Conservation (phyloP, 2,888 invertebrate species). For the Clivina fossor region DNA sequence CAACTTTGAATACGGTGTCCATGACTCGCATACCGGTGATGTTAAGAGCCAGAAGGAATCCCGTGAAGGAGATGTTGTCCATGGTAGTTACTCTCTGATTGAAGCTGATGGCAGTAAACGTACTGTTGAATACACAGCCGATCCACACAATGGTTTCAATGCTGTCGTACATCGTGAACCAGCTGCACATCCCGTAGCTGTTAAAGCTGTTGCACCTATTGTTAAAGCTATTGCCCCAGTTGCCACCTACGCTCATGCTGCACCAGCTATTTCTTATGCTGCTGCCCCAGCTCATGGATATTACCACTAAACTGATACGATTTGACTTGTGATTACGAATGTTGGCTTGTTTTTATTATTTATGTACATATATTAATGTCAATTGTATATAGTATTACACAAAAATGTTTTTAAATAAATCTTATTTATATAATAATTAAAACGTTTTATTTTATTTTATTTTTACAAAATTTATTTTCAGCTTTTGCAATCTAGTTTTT, state of each 20-base stretch:
- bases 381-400: too few species aligned
- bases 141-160: constrained; percentile 51
- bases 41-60: constrained; percentile 52
- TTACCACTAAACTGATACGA: background rate
- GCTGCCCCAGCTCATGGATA: constrained; percentile 29
- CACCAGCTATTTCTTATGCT: constrained; percentile 46
- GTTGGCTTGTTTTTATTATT: too few species aligned
- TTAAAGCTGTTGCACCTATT: constrained; percentile 40
- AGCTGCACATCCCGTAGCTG: constrained; percentile 39
- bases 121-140: constrained; percentile 52
- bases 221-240: constrained; percentile 38
- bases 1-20: constrained; percentile 51
- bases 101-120: constrained; percentile 54
- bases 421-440: too few species aligned
- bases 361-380: too few species aligned
- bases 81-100: constrained; percentile 51
- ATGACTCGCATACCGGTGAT: constrained; percentile 53
- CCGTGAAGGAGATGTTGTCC: constrained; percentile 52
- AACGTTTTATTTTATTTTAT: too few species aligned
- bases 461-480: too few species aligned
- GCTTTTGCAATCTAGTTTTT: too few species aligned
- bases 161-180: constrained; percentile 51
- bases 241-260: constrained; percentile 32
- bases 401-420: too few species aligned
- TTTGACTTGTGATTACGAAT: too few species aligned